Evolutionary conservation across 37 sponge, comb jelly and placozoan genomes (phyloP).

Genomic region (Cladorhizidae sp.): DNA sequence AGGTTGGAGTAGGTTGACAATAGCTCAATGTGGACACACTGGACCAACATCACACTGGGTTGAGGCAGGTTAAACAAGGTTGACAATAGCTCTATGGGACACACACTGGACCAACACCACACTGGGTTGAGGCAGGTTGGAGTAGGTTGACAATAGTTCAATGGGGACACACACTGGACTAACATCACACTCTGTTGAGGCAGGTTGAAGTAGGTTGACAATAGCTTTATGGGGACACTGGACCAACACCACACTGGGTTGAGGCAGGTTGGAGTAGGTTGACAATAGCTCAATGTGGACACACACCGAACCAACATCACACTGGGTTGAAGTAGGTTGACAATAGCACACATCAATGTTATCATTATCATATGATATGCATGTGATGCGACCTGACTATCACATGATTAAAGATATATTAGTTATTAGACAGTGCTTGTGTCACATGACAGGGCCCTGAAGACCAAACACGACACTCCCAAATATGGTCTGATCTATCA

Average conservation of each 20-base stretch:
- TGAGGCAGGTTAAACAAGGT: neutral
- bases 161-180: neutral
- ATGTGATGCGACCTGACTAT: neutral
- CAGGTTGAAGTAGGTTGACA: too few species aligned
- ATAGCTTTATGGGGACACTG: too few species aligned
- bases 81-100: too few species aligned
- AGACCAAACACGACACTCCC: conserved; percentile 98
- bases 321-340: neutral
- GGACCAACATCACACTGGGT: neutral
- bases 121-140: neutral
- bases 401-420: conserved; percentile 2
- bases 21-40: too few species aligned
- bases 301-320: neutral
- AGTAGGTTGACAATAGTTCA: too few species aligned
- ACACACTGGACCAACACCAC: neutral
- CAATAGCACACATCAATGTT: neutral
- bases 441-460: conserved; percentile 74
- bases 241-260: neutral
- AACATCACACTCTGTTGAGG: neutral
- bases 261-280: neutral
- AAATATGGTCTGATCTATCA: conserved; percentile 98
- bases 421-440: neutral
- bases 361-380: neutral
- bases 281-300: neutral
- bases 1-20: too few species aligned